Conservation (phyloP, 2,113 vertebrate species). For the Nesospiza acunhae region DNA sequence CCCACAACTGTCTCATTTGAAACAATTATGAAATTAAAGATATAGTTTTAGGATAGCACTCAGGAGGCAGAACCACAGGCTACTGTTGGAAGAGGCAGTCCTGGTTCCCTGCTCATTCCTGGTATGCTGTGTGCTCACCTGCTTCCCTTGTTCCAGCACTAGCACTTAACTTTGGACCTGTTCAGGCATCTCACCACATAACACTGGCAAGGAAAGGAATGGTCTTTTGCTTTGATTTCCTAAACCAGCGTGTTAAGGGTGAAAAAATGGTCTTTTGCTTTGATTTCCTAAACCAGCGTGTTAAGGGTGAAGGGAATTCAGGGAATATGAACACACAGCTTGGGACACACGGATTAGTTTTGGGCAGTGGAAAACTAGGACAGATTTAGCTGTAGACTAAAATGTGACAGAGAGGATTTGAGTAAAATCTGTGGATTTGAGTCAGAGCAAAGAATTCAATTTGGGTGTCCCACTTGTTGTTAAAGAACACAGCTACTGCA, state of each 20-base stretch:
- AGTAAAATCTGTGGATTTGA: not conserved
- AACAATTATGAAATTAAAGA: not conserved
- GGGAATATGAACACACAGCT: fast-evolving
- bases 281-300: not conserved
- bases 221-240: not conserved
- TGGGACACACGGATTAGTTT: not conserved
- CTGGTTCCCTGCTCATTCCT: not conserved
- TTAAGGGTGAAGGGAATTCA: not conserved
- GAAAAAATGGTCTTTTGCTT: not conserved
- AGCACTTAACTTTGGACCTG: not conserved
- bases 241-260: not conserved
- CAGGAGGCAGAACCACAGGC: not conserved
- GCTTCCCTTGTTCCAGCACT: not conserved
- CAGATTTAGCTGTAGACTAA: not conserved
- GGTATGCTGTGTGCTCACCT: not conserved
- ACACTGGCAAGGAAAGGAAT: not conserved
- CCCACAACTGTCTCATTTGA: not conserved
- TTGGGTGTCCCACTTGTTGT: not conserved
- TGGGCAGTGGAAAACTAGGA: fast-evolving
- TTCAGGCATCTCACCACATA: not conserved
- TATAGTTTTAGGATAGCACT: not conserved
- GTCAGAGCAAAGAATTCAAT: not conserved
- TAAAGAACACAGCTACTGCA: not conserved
- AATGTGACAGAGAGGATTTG: not conserved
- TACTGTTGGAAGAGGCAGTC: not conserved